Evolutionary conservation across 2,113 vertebrate species (phyloP).

Genomic region (Rhinichthys klamathensis): DNA sequence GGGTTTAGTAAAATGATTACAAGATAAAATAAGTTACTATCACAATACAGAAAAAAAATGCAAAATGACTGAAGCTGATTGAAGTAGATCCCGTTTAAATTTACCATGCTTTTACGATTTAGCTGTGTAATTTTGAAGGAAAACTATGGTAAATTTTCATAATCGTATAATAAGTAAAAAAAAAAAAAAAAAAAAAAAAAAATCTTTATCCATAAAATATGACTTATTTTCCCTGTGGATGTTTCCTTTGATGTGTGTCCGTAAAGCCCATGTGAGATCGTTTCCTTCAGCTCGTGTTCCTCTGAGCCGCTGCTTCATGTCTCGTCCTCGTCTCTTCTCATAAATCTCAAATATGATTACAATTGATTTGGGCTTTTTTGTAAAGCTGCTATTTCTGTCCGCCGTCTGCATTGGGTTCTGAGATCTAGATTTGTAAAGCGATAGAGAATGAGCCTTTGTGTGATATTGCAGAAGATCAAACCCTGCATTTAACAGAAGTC

Average conservation of each 20-base stretch:
- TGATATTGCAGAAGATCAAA: not conserved
- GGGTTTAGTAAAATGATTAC: too few species aligned
- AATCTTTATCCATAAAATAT: too few species aligned
- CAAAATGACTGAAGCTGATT: too few species aligned
- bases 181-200: too few species aligned
- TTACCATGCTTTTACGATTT: too few species aligned
- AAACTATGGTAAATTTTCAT: too few species aligned
- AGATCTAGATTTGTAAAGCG: not conserved
- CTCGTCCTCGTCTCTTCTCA: not conserved
- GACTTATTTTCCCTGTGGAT: not conserved
- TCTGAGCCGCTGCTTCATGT: not conserved
- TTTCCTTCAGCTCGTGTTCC: not conserved
- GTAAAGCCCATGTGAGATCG: not conserved
- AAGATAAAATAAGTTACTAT: too few species aligned
- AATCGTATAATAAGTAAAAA: too few species aligned
- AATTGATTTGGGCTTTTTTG: not conserved
- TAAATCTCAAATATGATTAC: constrained; percentile 12
- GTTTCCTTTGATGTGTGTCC: not conserved
- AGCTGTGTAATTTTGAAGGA: too few species aligned
- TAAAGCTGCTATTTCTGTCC: not conserved
- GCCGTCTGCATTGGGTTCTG: not conserved
- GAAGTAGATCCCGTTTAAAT: too few species aligned
- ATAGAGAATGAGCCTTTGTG: not conserved
- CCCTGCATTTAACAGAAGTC: not conserved
- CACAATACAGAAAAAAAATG: too few species aligned